Base-by-base conservation (phyloP, 2,797 vertebrate genomes). In the Petrocephalus sullivani region DNA sequence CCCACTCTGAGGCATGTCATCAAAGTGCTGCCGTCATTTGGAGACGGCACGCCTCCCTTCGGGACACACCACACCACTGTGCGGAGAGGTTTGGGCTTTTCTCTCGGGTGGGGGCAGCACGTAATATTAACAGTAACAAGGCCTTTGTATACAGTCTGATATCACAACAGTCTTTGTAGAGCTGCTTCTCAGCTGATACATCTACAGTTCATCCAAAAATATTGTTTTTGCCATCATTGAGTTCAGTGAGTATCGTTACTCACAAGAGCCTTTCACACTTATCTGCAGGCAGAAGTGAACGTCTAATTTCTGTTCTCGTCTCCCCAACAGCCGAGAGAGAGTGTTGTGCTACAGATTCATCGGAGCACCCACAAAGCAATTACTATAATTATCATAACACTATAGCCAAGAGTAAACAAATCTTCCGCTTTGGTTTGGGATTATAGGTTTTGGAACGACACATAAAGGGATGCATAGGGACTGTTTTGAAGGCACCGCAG, bases 331-430 rank as follows among this genome's bases (percentile, higher is more conserved):
- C 82, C 49, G 21, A 33, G 53, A 14, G n/a, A 86, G 53, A 67
- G 86, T 12, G 41, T 23, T 64, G 41, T 87, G 58, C 86, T 67
- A 28, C 58, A 67, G 9, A 64, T n/a, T 57, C 60, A 57, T 33
- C 23, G 58, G 58, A 87, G 86, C 28, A 51, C 33, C 37, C 86
- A 87, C 60, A 87, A 60, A 67, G 58, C 60, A 87, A 67, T 64
- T 64, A 87, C 58, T 87, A 60, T 46, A 87, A 87, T 87, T 87
- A 87, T 87, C 86, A 87, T 67, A 67, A 87, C 60, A 64, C 41
- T 46, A 51, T 53, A 87, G 28, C 86, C 86, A 64, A 21, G 60
- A 53, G 86, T 53, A 64, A 67, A 87, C 86, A 64, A 67, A 64
- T 87, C 10, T 87, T 46, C 37, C 41, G 53, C 60, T 51, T 87